Evolutionary conservation across 2,113 vertebrate species (phyloP), one percentile per base, ranked within the genome.

Genomic region (Cygnus atratus): DNA sequence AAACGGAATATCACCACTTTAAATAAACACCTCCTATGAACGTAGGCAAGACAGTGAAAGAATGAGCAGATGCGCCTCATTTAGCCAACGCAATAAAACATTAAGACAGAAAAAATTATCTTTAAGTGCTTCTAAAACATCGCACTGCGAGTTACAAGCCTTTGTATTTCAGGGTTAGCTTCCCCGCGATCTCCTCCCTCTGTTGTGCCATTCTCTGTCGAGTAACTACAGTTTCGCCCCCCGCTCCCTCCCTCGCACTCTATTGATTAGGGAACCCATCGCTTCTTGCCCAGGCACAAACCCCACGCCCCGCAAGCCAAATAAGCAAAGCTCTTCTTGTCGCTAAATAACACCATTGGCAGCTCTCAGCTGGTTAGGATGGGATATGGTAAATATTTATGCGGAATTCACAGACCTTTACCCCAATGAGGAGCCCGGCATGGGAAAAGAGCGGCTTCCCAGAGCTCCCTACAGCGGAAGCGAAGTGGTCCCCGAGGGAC

Each of bases 391-490:
- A 97, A 97, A 97, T 97, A 97, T 97, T 97, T 97, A 97, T 81
- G 61, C 71, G 93, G 87, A 96, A 97, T 97, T 96, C 96, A 93
- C 95, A 97, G 97, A 98, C 94, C 98, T 98, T 98, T 97, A 96
- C 86, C 96, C 97, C 97, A 98, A 73, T 61, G 57, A 88, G 87
- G 93, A 96, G 92, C 24, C 95, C 97, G 94, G 94, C 96, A 95
- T 98, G 97, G 97, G 97, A 97, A 98, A 88, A 93, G 93, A 87
- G 33, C 93, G 91, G 75, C 90, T 98, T 98, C 96, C 96, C 98
- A 97, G 97, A 96, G 92, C 95, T 96, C 39, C 28, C 3, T 2
- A 3, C 28, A 92, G 91, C 11, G 72, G 97, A 95, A 97, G 92
- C 21, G 0, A 54, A 66, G 74, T 2, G 50, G 33, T 96, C 97